Evolutionary conservation across 1,140 invertebrate species (phyloP).

Genomic region (Gonioctena quinquepunctata): DNA sequence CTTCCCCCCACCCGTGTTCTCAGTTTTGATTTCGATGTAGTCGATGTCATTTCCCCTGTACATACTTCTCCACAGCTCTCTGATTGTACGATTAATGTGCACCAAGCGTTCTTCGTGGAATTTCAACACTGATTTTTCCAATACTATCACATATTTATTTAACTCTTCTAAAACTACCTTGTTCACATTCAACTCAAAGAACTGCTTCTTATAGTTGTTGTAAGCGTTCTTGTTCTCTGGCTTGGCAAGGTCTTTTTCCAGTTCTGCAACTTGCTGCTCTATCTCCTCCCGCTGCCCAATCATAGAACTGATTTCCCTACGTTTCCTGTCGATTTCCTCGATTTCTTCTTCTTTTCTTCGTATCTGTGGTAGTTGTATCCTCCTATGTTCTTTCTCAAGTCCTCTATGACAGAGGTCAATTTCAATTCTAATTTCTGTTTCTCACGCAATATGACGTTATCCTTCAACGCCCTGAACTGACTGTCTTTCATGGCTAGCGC

Average conservation of each 20-base stretch:
- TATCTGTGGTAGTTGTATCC: constrained; percentile 54
- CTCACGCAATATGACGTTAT: constrained; percentile 40
- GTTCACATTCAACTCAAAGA: constrained; percentile 62
- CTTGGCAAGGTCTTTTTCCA: constrained; percentile 61
- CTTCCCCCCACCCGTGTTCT: constrained; percentile 39
- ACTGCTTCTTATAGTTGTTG: constrained; percentile 62
- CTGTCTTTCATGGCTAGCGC: constrained; percentile 36
- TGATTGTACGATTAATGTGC: constrained; percentile 88
- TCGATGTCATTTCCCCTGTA: constrained; percentile 91
- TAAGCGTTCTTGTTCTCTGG: constrained; percentile 65
- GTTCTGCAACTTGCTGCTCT: constrained; percentile 44
- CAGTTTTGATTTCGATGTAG: constrained; percentile 72
- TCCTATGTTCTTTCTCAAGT: constrained; percentile 52
- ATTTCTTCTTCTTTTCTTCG: constrained; percentile 52
- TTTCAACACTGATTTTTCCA: constrained; percentile 81
- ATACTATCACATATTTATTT: constrained; percentile 75
- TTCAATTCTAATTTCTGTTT: constrained; percentile 50
- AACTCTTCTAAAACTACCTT: constrained; percentile 71
- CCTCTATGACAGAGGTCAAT: constrained; percentile 54
- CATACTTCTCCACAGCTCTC: constrained; percentile 86
- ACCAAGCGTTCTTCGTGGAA: constrained; percentile 85
- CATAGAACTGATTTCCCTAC: constrained; percentile 57
- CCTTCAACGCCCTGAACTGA: constrained; percentile 35
- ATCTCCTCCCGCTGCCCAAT: constrained; percentile 58
- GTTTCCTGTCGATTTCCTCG: constrained; percentile 55